A percentile compares a stretch with the other conserved stretches of the same genome.
Conservation (phyloP, 2,113 vertebrate species). For the Dromaius novaehollandiae region DNA sequence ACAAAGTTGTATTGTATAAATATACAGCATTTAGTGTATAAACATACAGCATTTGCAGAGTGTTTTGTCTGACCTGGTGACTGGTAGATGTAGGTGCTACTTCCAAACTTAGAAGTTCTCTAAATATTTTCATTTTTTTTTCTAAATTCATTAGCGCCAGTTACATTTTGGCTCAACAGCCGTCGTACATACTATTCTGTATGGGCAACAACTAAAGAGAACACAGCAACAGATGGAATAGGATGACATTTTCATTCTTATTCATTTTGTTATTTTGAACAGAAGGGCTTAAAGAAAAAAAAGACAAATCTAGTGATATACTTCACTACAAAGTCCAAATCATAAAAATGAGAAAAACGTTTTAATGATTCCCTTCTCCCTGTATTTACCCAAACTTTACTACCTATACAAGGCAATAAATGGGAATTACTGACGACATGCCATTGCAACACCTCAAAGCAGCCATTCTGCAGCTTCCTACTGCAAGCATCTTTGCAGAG, state of each 20-base stretch:
- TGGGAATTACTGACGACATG: neutral
- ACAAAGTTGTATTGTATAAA: neutral
- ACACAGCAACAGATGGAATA: slow-evolving; percentile 4
- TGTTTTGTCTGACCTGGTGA: slow-evolving; percentile 34
- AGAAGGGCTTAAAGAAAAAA: slow-evolving; percentile 2
- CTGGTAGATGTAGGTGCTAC: slow-evolving; percentile 8
- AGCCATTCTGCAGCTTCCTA: neutral
- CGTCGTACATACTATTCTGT: neutral
- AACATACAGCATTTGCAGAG: neutral
- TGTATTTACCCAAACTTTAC: neutral
- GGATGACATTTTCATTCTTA: neutral
- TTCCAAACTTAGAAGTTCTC: slow-evolving; percentile 16
- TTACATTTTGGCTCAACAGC: slow-evolving; percentile 9
- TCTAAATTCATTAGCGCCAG: neutral
- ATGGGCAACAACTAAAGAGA: neutral
- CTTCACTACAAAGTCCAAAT: neutral
- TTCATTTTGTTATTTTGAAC: neutral
- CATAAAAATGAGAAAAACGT: neutral
- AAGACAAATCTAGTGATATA: neutral
- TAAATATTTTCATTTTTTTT: slow-evolving; percentile 13
- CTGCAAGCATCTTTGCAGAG: neutral
- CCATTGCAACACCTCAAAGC: neutral
- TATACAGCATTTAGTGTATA: neutral
- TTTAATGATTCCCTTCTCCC: neutral
- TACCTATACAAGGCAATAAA: neutral